phyloP scores from a whole-genome alignment of 2,888 invertebrate species.

The Unio delphinus region DNA sequence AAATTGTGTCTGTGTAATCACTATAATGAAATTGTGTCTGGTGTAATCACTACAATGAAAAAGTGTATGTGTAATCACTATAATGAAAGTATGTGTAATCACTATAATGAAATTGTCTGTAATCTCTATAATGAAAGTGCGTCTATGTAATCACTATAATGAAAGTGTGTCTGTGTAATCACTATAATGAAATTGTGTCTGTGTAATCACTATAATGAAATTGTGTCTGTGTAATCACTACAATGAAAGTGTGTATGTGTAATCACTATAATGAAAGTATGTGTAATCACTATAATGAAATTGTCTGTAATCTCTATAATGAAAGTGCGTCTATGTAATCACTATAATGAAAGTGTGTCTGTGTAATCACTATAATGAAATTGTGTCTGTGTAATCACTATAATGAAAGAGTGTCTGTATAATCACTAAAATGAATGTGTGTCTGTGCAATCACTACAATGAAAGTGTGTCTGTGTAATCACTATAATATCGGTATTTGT shows the following conservation, averaged over 20 bases:
- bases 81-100: neutral
- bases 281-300: neutral
- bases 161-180: neutral
- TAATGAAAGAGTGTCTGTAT: neutral
- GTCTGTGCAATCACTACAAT: neutral
- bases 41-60: neutral
- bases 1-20: neutral
- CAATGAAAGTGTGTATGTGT: neutral
- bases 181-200: neutral
- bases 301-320: neutral
- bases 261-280: no score
- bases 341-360: neutral
- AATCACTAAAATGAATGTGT: neutral
- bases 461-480: neutral
- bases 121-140: no score
- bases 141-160: neutral
- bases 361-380: no score
- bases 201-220: no score
- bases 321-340: neutral
- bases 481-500: neutral
- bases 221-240: neutral
- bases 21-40: neutral
- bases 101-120: neutral
- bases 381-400: neutral
- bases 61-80: neutral